phyloP scores from a whole-genome alignment of 2,888 invertebrate genomes.

The Petrolisthes cinctipes region DNA sequence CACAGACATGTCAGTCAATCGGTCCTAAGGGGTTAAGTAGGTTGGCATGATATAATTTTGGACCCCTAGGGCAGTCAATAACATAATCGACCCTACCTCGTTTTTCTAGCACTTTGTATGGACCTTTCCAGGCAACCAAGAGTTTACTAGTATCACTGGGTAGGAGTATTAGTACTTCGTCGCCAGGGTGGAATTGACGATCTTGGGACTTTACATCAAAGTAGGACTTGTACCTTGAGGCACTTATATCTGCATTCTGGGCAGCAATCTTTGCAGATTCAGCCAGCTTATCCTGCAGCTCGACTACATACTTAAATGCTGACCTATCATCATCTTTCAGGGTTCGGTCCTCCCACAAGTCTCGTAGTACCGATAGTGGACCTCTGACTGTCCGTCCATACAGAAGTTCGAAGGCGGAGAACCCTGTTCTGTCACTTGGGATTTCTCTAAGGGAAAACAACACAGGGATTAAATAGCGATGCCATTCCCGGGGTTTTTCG shows the following conservation, averaged over 20 bases:
- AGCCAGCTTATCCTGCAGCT: too few species aligned
- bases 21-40: too few species aligned
- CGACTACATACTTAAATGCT: constrained; percentile 24
- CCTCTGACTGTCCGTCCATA: constrained; percentile 29
- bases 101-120: not conserved
- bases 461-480: constrained; percentile 5
- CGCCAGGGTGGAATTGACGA: too few species aligned
- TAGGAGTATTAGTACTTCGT: too few species aligned
- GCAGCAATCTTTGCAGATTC: too few species aligned
- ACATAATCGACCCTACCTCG: constrained; percentile 12
- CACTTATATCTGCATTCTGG: constrained; percentile 15
- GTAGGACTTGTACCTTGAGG: not conserved
- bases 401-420: too few species aligned
- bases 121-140: too few species aligned
- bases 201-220: too few species aligned
- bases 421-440: too few species aligned
- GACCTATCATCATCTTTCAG: constrained; percentile 7
- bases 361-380: constrained; percentile 2
- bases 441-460: not conserved
- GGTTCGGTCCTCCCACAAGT: not conserved
- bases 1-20: too few species aligned
- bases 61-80: constrained; percentile 2
- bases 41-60: not conserved
- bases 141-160: too few species aligned
- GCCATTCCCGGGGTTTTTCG: constrained; percentile 24